Evolutionary conservation across 2,888 invertebrate genomes (phyloP), one percentile per base, ranked within the genome.

Genomic region (Rotaria magnacalcarata): DNA sequence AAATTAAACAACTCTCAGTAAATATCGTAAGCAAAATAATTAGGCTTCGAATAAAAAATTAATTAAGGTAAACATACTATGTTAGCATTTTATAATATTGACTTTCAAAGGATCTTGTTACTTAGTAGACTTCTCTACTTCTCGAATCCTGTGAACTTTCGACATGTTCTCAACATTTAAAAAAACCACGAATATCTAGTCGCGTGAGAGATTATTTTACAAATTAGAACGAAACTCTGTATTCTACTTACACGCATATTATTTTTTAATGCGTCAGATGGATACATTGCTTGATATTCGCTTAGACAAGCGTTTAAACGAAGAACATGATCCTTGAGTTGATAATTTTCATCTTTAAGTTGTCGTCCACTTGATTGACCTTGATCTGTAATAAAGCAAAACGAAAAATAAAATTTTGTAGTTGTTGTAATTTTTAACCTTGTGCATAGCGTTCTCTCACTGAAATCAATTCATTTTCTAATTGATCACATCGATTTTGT

Each of bases 241-340:
- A 34, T 34, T 14, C 52, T 52, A 84, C 54, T n/a, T 54, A 80
- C 80, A 21, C 56, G 41, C 54, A 85, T 21, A 50, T 88, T 88
- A 84, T 88, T 88, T 41, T 87, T 85, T 19, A 88, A 85, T 1
- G 88, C 88, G 2, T 89, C 87, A 8, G 89, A 88, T 87, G 89
- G 88, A 87, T 89, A 89, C 87, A 89, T 89, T 43, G 90, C 89
- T 87, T 90, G 90, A 87, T 89, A 90, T 34, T 89, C 88, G 87
- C 90, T 90, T 19, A 90, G 89, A 86, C 90, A 90, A 24, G 88
- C 88, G 87, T 89, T 90, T 11, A 91, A 88, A 85, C 90, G 88
- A 86, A 90, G 89, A 11, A 90, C 89, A 0, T 88, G 88, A 41
- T 88, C 88, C 87, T 90, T 89, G 84, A 91, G 87, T 10, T 89